Percentiles rank a stretch among this genome's conserved stretches.
These are phyloP conservation scores for Agrotis ipsilon DNA, from an alignment of 2,888 invertebrate genomes.

Conservation along the genomic window DNA sequence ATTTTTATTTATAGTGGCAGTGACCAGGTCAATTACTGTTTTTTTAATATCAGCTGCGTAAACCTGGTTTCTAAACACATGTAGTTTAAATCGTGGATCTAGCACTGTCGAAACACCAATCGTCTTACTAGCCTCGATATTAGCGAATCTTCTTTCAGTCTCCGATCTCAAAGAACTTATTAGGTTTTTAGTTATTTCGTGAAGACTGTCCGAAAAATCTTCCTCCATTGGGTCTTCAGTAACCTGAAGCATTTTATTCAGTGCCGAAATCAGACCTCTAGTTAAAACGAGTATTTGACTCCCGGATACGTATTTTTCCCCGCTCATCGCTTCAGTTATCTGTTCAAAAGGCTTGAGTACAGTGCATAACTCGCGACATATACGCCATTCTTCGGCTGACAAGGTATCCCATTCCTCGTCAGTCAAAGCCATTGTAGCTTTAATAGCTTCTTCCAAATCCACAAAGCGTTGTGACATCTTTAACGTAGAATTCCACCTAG, in stretches of 20 bases:
- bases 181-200: conserved; percentile 23
- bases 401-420: conserved; percentile 31
- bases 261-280: conserved; percentile 32
- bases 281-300: conserved; percentile 30
- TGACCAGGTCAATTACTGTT: too few species aligned
- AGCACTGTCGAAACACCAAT: conserved; percentile 38
- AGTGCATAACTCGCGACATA: conserved; percentile 35
- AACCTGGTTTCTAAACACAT: too few species aligned
- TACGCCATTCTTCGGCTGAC: conserved; percentile 33
- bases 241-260: conserved; percentile 30
- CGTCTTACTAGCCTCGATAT: conserved; percentile 41
- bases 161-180: conserved; percentile 30
- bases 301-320: conserved; percentile 32
- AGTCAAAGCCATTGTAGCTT: conserved; percentile 29
- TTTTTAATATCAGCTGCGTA: too few species aligned
- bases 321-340: conserved; percentile 36
- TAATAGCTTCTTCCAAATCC: conserved; percentile 28
- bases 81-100: conserved; percentile 26
- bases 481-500: conserved; percentile 36
- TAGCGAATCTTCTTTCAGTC: conserved; percentile 38
- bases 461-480: conserved; percentile 32
- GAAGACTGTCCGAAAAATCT: conserved; percentile 29
- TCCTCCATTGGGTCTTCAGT: conserved; percentile 27
- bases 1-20: too few species aligned
- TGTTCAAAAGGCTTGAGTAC: conserved; percentile 38